Base-by-base conservation (phyloP, 2,113 vertebrate genomes). In the Strix uralensis region DNA sequence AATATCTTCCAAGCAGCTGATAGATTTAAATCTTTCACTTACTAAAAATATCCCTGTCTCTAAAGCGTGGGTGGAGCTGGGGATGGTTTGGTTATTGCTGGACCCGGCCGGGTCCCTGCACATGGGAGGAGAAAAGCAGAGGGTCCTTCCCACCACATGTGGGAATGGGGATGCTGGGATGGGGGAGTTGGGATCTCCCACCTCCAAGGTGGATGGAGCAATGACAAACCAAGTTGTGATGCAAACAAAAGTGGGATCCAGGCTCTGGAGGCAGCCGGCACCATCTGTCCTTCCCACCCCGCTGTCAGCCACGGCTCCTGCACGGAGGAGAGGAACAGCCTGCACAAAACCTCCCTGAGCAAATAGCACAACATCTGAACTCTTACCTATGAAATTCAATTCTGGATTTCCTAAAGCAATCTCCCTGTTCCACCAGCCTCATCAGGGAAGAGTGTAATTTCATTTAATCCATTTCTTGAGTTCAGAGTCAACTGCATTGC, bases 341-440 rank as follows among this genome's bases (percentile, higher is more conserved):
- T 30, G 71, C 71, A 9, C 70, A 38, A 71, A 85, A 36, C 62
- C 78, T 57, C 63, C 73, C 78, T 52, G 79, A 54, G 61, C 63
- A 75, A 82, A 80, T 3, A 83, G 74, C 85, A 5, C 88, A 85
- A 25, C 29, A 1, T 20, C 93, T 70, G 81, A 88, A 61, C 74
- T 82, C 78, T 63, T 87, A 21, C 79, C 90, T 49, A 22, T 36
- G 77, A 95, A 97, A 94, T 92, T 80, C 59, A 89, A 88, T 94
- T 95, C 92, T 84, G 92, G 57, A 20, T 88, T 93, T 96, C 95
- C 96, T 94, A 67, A 97, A 96, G 85, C 79, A 88, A 92, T 94
- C 90, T 93, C 79, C 79, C 75, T 62, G 59, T 90, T 96, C 90
- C 94, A 85, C 30, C 73, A 84, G 86, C 69, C 90, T 96, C 95